Evolutionary conservation across 2,797 vertebrate genomes (phyloP).

Genomic region (Nyctibius grandis): DNA sequence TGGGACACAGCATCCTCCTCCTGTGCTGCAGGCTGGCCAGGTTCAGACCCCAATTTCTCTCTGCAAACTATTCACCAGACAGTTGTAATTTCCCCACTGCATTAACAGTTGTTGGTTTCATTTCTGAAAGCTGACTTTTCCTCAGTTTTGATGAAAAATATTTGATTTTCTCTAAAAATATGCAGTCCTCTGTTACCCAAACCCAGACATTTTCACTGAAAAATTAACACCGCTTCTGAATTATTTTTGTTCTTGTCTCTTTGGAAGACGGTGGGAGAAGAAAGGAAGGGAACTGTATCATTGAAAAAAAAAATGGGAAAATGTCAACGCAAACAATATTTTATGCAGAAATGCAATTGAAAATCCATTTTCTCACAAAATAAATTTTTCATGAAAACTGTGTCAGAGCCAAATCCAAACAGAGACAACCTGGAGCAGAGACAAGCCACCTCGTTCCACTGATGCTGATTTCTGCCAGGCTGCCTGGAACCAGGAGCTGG

Average conservation of each 20-base stretch:
- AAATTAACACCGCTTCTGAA: constrained; percentile 45
- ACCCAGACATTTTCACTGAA: constrained; percentile 14
- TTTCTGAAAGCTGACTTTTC: not conserved
- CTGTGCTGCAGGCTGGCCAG: not conserved
- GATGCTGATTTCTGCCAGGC: not conserved
- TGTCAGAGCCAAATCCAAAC: constrained; percentile 27
- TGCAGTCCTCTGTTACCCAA: not conserved
- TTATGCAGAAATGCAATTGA: constrained; percentile 38
- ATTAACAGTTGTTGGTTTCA: not conserved
- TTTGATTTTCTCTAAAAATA: constrained; percentile 13
- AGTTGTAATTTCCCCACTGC: not conserved
- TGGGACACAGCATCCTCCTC: not conserved
- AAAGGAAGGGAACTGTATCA: not conserved
- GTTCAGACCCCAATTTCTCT: not conserved
- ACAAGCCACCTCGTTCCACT: not conserved
- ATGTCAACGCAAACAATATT: constrained; percentile 40
- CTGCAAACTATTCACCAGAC: not conserved
- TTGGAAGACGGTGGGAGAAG: constrained; percentile 26
- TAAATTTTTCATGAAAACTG: constrained; percentile 48
- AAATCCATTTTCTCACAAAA: constrained; percentile 45
- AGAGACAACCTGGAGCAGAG: constrained; percentile 6
- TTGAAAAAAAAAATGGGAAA: not conserved
- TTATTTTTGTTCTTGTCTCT: constrained; percentile 38
- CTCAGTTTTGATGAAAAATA: not conserved
- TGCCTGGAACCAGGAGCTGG: not conserved